Conservation (phyloP, 2,888 invertebrate species). For the Dichetophora obliterata region DNA sequence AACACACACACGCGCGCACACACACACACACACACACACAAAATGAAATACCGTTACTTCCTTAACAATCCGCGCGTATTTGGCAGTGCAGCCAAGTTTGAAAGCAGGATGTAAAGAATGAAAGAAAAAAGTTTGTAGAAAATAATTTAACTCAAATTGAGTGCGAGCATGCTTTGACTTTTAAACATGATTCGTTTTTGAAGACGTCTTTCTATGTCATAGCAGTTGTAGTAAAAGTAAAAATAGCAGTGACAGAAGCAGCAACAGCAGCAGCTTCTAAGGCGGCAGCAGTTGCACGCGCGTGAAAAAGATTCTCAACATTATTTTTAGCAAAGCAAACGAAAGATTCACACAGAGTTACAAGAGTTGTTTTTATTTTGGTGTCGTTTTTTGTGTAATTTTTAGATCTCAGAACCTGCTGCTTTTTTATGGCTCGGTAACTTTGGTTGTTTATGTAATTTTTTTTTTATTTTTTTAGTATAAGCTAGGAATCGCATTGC, state of each 20-base stretch:
- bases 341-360: neutral
- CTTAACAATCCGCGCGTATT: too few relatives aligned
- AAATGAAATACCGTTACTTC: too few relatives aligned
- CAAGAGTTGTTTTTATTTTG: neutral
- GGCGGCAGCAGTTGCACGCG: neutral
- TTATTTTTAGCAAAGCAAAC: neutral
- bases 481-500: neutral
- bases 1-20: neutral
- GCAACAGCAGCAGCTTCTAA: neutral
- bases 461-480: neutral
- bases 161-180: slow-evolving; percentile 42
- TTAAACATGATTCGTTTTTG: slow-evolving; percentile 37
- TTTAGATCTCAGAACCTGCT: neutral
- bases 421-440: slow-evolving; percentile 33
- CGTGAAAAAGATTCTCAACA: slow-evolving; percentile 25
- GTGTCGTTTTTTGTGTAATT: neutral
- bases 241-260: neutral
- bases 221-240: too few relatives aligned
- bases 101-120: neutral
- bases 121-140: slow-evolving; percentile 19
- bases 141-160: slow-evolving; percentile 44
- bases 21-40: neutral
- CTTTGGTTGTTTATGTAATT: neutral
- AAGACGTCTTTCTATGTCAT: slow-evolving; percentile 1
- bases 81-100: neutral